Evolutionary conservation across 1,140 invertebrate genomes (phyloP), one percentile per base, ranked within the genome.

Genomic region (Bemisia tabaci): DNA sequence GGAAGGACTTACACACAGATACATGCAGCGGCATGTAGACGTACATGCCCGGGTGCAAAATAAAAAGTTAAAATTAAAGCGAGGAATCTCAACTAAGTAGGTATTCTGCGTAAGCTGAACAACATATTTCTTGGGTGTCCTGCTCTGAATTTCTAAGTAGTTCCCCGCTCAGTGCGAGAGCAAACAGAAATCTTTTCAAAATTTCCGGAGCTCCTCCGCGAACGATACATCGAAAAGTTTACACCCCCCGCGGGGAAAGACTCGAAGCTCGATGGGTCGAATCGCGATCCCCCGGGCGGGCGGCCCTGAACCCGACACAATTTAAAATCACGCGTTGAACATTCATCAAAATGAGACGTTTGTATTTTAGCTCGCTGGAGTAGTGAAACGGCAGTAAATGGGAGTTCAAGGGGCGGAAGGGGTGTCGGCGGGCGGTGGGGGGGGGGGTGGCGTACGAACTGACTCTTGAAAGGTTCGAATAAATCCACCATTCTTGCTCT

Each of bases 381-480:
- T 17, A 5, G 33, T 48, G 33, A 48, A 48, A 9, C 17, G 33
- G 39, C 12, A 59, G 65, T 59, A 59, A 63, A 23, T 23, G 67
- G 59, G 39, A 61, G 25, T 67, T 63, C 59, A 59, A 66, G 61
- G 63, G 62, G 63, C 64, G 67, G 67, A 64, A 66, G 48, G 69
- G 68, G 72, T 67, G 65, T 71, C 67, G 69, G 64, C 27, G 66
- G 64, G 66, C 64, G 66, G 62, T 25, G 64, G 66, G 39, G 66
- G 64, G 60, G 33, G 65, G 63, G 65, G 63, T 59, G 63, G 65
- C 64, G 59, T 58, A 60, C 2, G 26, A 60, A 68, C 63, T 62
- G 64, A 69, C 67, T 67, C 68, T 61, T 68, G 65, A 59, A 67
- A 65, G 66, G 60, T 64, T 64, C 27, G 21, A 24, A 62, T 23